Conservation (phyloP, 92 coral and sea anemone genomes). For the Plumapathes pennacea region DNA sequence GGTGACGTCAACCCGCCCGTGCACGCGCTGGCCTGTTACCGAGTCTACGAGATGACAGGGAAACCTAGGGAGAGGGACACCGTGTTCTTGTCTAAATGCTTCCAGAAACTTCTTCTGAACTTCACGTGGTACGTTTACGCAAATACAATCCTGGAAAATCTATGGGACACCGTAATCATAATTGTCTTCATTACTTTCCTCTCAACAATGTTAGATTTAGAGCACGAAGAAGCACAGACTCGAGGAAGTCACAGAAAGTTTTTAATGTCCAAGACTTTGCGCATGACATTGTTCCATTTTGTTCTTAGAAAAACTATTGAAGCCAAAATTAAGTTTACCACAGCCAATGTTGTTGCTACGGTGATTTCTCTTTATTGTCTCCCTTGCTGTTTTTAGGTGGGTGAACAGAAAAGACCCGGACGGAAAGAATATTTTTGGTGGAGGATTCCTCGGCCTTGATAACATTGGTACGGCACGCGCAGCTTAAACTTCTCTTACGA, state of each 20-base stretch:
- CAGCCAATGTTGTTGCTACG: neutral
- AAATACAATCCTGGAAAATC: too few species aligned
- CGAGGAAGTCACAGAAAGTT: neutral
- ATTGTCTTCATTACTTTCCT: too few species aligned
- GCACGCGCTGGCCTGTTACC: conserved; percentile 79
- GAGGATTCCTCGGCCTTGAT: conserved; percentile 89
- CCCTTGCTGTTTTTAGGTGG: conserved; percentile 58
- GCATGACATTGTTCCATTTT: too few species aligned
- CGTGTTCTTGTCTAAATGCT: conserved; percentile 82
- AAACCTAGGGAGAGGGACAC: conserved; percentile 73
- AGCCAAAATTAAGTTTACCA: neutral
- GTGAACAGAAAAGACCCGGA: conserved; percentile 88
- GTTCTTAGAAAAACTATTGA: neutral
- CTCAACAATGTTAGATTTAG: too few species aligned
- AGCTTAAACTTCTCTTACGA: too few species aligned
- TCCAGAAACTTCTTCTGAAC: conserved; percentile 83
- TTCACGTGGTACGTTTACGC: conserved; percentile 81
- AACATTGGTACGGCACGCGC: conserved; percentile 92
- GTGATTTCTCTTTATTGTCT: neutral
- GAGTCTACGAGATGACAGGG: conserved; percentile 79
- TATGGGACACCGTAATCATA: too few species aligned
- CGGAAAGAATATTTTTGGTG: conserved; percentile 84
- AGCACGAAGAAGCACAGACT: too few species aligned
- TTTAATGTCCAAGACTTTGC: too few species aligned
- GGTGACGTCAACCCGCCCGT: conserved; percentile 98